A percentile compares a stretch with the other conserved stretches of the same genome.
These are phyloP conservation scores for Caenorhabditis afra DNA, from an alignment of 2,888 invertebrate species.

Conservation along the genomic window DNA sequence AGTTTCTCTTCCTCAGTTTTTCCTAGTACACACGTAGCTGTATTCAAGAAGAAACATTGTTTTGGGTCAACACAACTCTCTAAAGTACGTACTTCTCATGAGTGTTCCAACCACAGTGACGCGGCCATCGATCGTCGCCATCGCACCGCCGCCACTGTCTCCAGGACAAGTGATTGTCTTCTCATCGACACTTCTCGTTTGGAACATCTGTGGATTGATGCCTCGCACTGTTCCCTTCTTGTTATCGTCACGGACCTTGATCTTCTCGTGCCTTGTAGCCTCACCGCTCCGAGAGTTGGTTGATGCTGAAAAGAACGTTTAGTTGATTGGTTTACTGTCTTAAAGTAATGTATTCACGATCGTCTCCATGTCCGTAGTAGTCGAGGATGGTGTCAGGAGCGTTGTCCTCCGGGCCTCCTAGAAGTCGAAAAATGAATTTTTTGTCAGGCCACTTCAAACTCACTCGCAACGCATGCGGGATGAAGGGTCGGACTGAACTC, in stretches of 20 bases:
- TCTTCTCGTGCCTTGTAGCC: background rate
- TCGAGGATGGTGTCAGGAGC: conserved; percentile 7
- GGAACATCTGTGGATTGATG: conserved; percentile 6
- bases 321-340: too few species aligned
- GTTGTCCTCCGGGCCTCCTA: conserved; percentile 12
- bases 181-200: conserved; percentile 8
- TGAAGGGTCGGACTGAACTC: conserved; percentile 1
- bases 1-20: too few species aligned
- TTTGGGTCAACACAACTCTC: background rate
- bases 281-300: too few species aligned
- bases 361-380: conserved; percentile 16
- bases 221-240: background rate
- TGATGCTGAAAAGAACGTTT: too few species aligned
- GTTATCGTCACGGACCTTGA: background rate
- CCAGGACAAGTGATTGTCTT: conserved; percentile 5
- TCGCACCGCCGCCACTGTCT: conserved; percentile 20
- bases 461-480: conserved; percentile 11
- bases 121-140: conserved; percentile 9
- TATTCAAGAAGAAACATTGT: too few species aligned
- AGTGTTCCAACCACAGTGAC: conserved; percentile 19
- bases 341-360: background rate
- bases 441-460: too few species aligned
- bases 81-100: conserved; percentile 3
- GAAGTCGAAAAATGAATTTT: too few species aligned
- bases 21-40: too few species aligned